Evolutionary conservation across 2,888 invertebrate genomes (phyloP), one percentile per base, ranked within the genome.

Genomic region (Germaria angustata): DNA sequence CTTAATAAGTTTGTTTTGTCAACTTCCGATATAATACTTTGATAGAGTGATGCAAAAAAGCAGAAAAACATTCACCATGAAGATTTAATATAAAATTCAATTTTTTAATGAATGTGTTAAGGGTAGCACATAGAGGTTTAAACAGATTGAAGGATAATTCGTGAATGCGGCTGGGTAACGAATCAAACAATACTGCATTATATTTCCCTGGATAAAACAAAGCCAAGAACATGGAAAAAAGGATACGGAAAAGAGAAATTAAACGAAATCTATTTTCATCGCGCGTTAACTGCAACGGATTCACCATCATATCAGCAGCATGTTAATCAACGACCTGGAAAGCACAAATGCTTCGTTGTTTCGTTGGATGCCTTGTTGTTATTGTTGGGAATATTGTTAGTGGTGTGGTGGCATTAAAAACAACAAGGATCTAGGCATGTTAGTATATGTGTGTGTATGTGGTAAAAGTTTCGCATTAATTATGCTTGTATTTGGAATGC

Each of bases 251-350:
- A 63, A 28, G n/a, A 13, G 63, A 61, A 13, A 34, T 32, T 34
- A 34, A 68, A 41, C 6, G 39, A 65, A 36, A 75, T 49, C 22
- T 59, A 72, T 53, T 28, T 41, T 66, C 65, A 80, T 36, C 57
- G 46, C 46, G n/a, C 59, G 55, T 63, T 79, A 82, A 79, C 71
- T 75, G 53, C 55, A 72, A 24, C 17, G 57, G 15, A 34, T 57
- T 28, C 66, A 55, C 36, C 24, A 28, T 13, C 39, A 63, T 49
- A 63, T 39, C 66, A 68, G 66, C 66, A 63, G 66, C 49, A 65
- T 73, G 81, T 81, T 78, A 82, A 71, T 61, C 75, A 82, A 63
- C 75, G 71, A 79, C 69, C 79, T 79, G 75, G 79, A 82, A 79
- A 79, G 65, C 75, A 53, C 49, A 79, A 82, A 66, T 79, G 41